These are phyloP conservation scores for Chironex yamaguchii DNA, from an alignment of 30 jellyfish, hydroid and myxozoan species.

Conservation along the genomic window DNA sequence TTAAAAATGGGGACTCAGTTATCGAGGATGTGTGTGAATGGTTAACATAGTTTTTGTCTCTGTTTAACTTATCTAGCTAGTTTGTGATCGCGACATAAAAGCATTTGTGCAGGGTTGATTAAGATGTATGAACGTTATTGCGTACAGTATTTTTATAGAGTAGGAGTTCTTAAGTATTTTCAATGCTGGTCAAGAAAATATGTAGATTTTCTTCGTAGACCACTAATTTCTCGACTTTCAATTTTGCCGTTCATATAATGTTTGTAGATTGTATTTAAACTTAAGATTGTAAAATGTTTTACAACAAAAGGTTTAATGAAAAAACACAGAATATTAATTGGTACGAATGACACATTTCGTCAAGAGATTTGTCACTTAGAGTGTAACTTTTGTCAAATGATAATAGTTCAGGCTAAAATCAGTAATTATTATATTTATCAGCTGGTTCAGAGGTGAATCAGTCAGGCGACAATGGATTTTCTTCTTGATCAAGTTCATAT, in stretches of 20 bases:
- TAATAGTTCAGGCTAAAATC: background rate
- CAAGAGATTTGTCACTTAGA: background rate
- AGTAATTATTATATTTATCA: background rate
- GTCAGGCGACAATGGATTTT: background rate
- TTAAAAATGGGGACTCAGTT: no score
- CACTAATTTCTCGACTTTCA: background rate
- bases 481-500: background rate
- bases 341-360: background rate
- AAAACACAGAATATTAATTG: background rate
- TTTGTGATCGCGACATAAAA: no score
- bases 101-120: no score
- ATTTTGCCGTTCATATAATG: background rate
- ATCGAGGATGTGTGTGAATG: no score
- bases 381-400: background rate
- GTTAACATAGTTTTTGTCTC: no score
- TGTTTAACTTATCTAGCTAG: no score
- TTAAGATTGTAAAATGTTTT: background rate
- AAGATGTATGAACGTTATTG: no score
- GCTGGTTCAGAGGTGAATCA: background rate
- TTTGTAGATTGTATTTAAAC: background rate
- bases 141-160: background rate
- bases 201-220: background rate
- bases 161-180: background rate
- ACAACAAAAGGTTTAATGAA: background rate
- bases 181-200: background rate